A percentile compares a stretch with the other conserved stretches of the same genome.
These are phyloP conservation scores for Terrapene triunguis DNA, from an alignment of 2,113 vertebrate genomes.

Conservation along the genomic window DNA sequence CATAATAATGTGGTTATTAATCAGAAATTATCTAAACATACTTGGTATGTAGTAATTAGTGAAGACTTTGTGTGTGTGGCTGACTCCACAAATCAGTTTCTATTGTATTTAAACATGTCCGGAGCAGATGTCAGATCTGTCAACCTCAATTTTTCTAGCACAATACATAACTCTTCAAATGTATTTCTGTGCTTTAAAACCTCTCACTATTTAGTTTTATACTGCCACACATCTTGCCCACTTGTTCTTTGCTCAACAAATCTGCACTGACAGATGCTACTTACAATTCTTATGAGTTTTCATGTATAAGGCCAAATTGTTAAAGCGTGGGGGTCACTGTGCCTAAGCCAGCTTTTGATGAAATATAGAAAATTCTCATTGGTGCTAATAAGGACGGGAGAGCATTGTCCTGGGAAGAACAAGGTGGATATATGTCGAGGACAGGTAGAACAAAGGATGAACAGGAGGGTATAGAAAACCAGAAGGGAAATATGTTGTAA, in stretches of 20 bases:
- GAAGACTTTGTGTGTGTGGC: not conserved
- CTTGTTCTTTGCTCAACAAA: not conserved
- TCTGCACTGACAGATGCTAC: not conserved
- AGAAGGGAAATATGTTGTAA: not conserved
- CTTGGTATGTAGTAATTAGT: not conserved
- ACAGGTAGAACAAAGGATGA: not conserved
- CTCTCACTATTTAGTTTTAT: not conserved
- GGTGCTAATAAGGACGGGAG: not conserved
- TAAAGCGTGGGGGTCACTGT: not conserved
- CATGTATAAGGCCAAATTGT: not conserved
- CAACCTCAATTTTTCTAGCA: not conserved
- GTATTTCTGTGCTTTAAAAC: not conserved
- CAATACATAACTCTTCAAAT: not conserved
- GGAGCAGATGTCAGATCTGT: conserved; percentile 6
- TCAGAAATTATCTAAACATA: conserved; percentile 23
- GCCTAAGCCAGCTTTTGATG: not conserved
- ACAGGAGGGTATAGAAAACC: not conserved
- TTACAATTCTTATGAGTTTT: not conserved
- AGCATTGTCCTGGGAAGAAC: not conserved
- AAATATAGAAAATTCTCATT: not conserved
- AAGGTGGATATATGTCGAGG: not conserved
- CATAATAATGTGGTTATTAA: conserved; percentile 33
- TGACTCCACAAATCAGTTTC: conserved; percentile 10
- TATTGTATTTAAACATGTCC: conserved; percentile 22
- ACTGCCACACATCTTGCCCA: not conserved